Evolutionary conservation across 2,797 vertebrate genomes (phyloP).

Genomic region (Lacerta bilineata): DNA sequence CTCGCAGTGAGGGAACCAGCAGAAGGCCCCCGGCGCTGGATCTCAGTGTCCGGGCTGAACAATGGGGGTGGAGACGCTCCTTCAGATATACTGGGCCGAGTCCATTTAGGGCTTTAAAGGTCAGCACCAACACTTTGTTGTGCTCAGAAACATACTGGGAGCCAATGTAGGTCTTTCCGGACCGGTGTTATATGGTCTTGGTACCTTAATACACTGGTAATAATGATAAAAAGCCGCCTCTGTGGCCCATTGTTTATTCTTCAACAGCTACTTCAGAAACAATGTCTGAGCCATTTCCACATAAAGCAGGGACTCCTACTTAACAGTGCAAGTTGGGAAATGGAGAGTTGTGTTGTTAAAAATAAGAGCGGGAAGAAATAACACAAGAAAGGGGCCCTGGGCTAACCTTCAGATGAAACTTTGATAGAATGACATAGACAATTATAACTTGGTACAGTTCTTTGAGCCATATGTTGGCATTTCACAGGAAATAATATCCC

Average conservation of each 20-base stretch:
- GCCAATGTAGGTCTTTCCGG: too few relatives aligned
- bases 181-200: too few relatives aligned
- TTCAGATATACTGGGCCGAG: too few relatives aligned
- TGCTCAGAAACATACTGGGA: too few relatives aligned
- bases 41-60: too few relatives aligned
- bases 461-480: conserved; percentile 35
- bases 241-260: background rate
- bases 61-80: too few relatives aligned
- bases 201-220: background rate
- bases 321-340: conserved; percentile 20
- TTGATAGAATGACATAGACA: conserved; percentile 23
- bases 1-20: too few relatives aligned
- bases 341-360: background rate
- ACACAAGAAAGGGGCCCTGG: conserved; percentile 14
- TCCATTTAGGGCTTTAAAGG: too few relatives aligned
- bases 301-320: background rate
- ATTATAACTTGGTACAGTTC: conserved; percentile 22
- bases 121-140: too few relatives aligned
- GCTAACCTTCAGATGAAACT: conserved; percentile 43
- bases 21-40: too few relatives aligned
- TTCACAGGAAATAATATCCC: background rate
- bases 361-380: conserved; percentile 12
- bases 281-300: background rate
- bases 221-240: background rate
- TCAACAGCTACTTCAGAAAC: background rate